Evolutionary conservation across 2,797 vertebrate species (phyloP), one percentile per base, ranked within the genome.

Genomic region (Esox masquinongy): DNA sequence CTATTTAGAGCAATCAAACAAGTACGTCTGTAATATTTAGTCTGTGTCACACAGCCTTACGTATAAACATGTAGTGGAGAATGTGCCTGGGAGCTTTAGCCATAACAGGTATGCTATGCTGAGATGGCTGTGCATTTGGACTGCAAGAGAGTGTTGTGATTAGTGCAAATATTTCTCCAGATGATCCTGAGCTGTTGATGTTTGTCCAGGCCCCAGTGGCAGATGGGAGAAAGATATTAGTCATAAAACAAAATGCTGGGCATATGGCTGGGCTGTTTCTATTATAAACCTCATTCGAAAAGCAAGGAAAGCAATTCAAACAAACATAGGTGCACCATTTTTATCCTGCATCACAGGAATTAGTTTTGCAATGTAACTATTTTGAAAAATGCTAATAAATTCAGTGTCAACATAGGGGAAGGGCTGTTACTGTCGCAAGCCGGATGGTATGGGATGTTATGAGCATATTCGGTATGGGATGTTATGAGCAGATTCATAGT

Each of bases 151-250:
- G 64, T 75, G 80, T 80, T 81, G 75, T 81, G 80, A 82, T 81
- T 84, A 31, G 72, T 69, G 72, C 77, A 31, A 79, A 84, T 79
- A 77, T 81, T 73, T 74, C 56, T 77, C 53, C 76, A 81, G 76
- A 81, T 78, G 79, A 81, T 47, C 51, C 69, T 70, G 74, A 49
- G 70, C 76, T 70, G 74, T 64, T 22, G 74, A 39, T 74, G 80
- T 69, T 81, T 78, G 67, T 34, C 73, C 70, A 59, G 74, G 74
- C 74, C 71, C 19, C 49, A 61, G 70, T 63, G 74, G 74, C 76
- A 81, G 80, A 78, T 78, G 80, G 80, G 70, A 64, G 56, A 75
- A 51, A 59, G 74, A 81, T 74, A 81, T 81, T 78, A 78, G 80
- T 75, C 80, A 78, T 70, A 73, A 74, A 73, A 78, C 70, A 74